These are phyloP conservation scores for Dryobates pubescens DNA, from an alignment of 2,797 vertebrate species.

Conservation along the genomic window DNA sequence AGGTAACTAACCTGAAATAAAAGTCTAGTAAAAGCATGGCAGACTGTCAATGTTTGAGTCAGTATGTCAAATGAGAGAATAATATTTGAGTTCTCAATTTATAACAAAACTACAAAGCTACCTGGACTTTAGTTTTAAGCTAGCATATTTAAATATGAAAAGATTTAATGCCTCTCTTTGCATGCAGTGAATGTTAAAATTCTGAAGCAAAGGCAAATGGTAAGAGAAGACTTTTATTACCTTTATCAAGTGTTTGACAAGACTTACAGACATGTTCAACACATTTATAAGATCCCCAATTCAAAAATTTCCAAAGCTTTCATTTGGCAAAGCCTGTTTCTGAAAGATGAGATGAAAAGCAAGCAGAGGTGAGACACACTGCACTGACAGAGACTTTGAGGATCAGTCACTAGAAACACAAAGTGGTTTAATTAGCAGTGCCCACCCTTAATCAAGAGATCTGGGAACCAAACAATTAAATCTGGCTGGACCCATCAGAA, in stretches of 20 bases:
- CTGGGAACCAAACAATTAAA: neutral
- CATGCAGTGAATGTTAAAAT: neutral
- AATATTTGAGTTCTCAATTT: neutral
- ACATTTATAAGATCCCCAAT: neutral
- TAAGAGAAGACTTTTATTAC: neutral
- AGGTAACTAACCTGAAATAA: neutral
- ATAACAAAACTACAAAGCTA: neutral
- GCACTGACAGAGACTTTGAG: neutral
- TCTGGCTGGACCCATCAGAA: neutral
- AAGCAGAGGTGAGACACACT: neutral
- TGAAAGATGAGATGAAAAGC: neutral
- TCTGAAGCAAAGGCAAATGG: neutral
- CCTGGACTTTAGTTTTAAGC: neutral
- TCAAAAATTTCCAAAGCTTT: neutral
- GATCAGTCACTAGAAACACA: neutral
- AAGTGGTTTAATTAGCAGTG: neutral
- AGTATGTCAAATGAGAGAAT: neutral
- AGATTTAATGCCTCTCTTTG: neutral
- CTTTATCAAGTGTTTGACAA: neutral
- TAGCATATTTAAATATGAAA: neutral
- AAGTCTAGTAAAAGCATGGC: neutral
- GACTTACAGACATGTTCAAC: neutral
- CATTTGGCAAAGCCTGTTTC: neutral
- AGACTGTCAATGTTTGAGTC: neutral
- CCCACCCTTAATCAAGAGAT: neutral